Evolutionary conservation across 2,113 vertebrate species (phyloP), one percentile per base, ranked within the genome.

Genomic region (Mixornis gularis): DNA sequence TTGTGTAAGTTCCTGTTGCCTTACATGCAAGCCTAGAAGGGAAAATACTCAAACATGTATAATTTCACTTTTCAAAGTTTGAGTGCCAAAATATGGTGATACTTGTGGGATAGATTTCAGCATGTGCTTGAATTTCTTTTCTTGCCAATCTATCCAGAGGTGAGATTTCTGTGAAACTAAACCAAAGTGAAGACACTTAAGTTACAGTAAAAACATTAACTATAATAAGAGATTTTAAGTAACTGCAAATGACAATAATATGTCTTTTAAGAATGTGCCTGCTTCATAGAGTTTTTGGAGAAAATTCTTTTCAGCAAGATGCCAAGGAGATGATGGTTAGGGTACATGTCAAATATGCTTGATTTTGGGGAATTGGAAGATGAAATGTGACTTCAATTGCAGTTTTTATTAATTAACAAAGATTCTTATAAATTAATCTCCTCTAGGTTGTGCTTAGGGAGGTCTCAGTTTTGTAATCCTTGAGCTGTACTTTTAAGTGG

Each of bases 81-180:
- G 27, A 69, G 19, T 58, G 41, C 29, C 58, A 82, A 69, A 65
- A 62, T 87, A 69, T 18, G 24, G 46, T 53, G 46, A 82, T 34
- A 58, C 17, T 51, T 69, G 27, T 34, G 51, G 63, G 24, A 60
- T 76, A 65, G 85, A 77, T 82, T 85, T 94, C 38, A 69, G 30
- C 11, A 21, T 60, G 29, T 22, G 10, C 24, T 63, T 76, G 30
- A 76, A 83, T 71, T 91, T 90, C 49, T 89, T 84, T 89, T 84
- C 41, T 68, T 89, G 55, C 21, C 46, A 59, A 1, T 60, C 38
- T 87, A 5, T 85, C 94, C 18, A 66, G 60, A 77, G 34, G 63
- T 82, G 74, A 90, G 71, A 79, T 71, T 82, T 94, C 74, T 90
- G 59, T 85, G 74, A 90, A 87, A 58, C 40, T 65, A 53, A 92